Percentiles rank a stretch among this genome's conserved stretches.
These are phyloP conservation scores for Narcine bancroftii DNA, from an alignment of 2,113 vertebrate species.

Conservation along the genomic window DNA sequence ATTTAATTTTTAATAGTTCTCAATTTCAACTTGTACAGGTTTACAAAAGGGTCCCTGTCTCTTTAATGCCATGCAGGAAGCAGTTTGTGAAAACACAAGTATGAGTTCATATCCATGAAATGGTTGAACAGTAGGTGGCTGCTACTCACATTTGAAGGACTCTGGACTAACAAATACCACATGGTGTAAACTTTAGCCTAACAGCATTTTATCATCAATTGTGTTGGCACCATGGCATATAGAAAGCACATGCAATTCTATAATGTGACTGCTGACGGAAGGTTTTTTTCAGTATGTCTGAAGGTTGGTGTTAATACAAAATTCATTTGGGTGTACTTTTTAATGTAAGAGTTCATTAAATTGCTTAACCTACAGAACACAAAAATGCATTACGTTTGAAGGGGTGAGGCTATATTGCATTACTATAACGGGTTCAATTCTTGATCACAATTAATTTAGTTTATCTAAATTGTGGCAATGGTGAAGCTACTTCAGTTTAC, in stretches of 20 bases:
- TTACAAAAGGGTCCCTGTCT: slow-evolving; percentile 34
- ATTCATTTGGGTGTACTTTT: neutral
- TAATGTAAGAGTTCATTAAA: neutral
- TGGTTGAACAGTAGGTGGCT: slow-evolving; percentile 35
- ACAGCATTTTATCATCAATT: slow-evolving; percentile 29
- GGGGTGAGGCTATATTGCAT: neutral
- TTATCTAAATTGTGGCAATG: neutral
- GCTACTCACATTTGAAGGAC: slow-evolving; percentile 31
- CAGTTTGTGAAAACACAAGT: slow-evolving; percentile 32
- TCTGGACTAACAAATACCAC: slow-evolving; percentile 37
- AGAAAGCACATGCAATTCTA: slow-evolving; percentile 31
- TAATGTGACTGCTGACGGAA: neutral
- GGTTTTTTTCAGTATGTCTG: neutral
- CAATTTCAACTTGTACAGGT: neutral
- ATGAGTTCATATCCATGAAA: slow-evolving; percentile 33
- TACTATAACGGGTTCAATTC: neutral
- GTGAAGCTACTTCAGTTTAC: neutral
- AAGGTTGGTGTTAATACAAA: neutral
- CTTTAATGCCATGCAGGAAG: slow-evolving; percentile 18
- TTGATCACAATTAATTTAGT: neutral
- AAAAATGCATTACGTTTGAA: neutral
- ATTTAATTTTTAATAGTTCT: slow-evolving; percentile 17
- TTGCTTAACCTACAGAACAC: neutral
- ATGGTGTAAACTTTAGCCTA: slow-evolving; percentile 35
- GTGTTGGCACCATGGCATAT: slow-evolving; percentile 32